Evolutionary conservation across 1,140 invertebrate genomes (phyloP).

Genomic region (Physella acuta): DNA sequence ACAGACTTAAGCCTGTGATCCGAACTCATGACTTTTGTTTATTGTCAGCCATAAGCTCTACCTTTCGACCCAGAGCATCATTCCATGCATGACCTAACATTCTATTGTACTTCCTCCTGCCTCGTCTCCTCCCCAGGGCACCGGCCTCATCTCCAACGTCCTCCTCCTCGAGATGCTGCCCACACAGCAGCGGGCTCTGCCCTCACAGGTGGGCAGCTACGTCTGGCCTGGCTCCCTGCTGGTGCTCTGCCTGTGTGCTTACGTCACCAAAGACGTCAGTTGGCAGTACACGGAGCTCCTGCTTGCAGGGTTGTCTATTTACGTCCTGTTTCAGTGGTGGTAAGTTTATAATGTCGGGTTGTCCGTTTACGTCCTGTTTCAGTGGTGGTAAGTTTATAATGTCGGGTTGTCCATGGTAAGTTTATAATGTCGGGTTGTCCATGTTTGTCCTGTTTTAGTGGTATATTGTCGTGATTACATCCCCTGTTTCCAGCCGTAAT

Average conservation of each 20-base stretch:
- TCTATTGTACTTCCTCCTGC: too few species aligned
- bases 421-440: too few species aligned
- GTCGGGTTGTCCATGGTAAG: too few species aligned
- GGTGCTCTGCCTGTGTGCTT: slow-evolving; percentile 32
- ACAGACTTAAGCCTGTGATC: too few species aligned
- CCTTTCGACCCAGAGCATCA: too few species aligned
- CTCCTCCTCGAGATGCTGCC: slow-evolving; percentile 37
- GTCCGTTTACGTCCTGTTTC: not conserved
- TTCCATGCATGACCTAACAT: too few species aligned
- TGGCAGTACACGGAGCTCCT: slow-evolving; percentile 36
- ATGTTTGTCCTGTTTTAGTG: too few species aligned
- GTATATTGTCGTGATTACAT: too few species aligned
- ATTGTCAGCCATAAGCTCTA: too few species aligned
- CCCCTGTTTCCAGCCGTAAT: too few species aligned
- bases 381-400: too few species aligned
- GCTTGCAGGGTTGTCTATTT: slow-evolving; percentile 27
- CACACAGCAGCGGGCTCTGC: slow-evolving; percentile 24
- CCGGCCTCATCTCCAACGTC: slow-evolving; percentile 26
- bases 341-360: slow-evolving; percentile 20
- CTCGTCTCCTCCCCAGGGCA: slow-evolving; percentile 28
- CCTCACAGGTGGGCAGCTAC: slow-evolving; percentile 21
- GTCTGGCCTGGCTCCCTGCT: slow-evolving; percentile 32
- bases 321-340: slow-evolving; percentile 36
- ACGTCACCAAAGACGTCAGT: slow-evolving; percentile 29
- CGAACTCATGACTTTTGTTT: too few species aligned